Conservation (phyloP, 2,888 invertebrate genomes). For the Scaptomyza flava region DNA sequence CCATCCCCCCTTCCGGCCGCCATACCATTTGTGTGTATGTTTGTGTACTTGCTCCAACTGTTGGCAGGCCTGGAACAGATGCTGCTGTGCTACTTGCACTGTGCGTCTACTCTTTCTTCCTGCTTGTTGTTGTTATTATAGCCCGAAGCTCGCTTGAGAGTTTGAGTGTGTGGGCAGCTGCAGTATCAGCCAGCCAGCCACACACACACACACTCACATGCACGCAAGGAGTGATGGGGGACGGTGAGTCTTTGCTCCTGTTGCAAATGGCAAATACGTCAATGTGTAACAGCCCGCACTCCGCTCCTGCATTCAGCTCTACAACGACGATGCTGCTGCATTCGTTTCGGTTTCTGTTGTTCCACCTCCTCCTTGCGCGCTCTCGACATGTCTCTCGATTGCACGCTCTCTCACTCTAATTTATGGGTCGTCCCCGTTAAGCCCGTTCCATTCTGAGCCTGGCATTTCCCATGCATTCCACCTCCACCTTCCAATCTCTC, state of each 20-base stretch:
- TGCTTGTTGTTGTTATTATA: conserved; percentile 36
- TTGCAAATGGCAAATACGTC: conserved; percentile 73
- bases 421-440: conserved; percentile 68
- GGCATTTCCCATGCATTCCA: conserved; percentile 64
- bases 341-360: conserved; percentile 28
- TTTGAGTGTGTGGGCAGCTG: conserved; percentile 35
- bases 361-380: conserved; percentile 21
- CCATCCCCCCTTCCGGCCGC: neutral
- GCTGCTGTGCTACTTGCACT: conserved; percentile 51
- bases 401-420: conserved; percentile 58
- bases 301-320: conserved; percentile 6
- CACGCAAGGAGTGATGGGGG: neutral
- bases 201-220: neutral
- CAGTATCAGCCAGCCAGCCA: conserved; percentile 11
- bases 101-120: conserved; percentile 23
- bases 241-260: conserved; percentile 40
- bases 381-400: conserved; percentile 9
- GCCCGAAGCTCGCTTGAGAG: conserved; percentile 52
- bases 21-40: neutral
- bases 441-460: conserved; percentile 60
- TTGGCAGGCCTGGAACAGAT: conserved; percentile 47
- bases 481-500: neutral
- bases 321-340: conserved; percentile 20
- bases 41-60: conserved; percentile 40
- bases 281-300: conserved; percentile 46